phyloP scores from a whole-genome alignment of 2,113 vertebrate genomes.

The Pantherophis guttatus region DNA sequence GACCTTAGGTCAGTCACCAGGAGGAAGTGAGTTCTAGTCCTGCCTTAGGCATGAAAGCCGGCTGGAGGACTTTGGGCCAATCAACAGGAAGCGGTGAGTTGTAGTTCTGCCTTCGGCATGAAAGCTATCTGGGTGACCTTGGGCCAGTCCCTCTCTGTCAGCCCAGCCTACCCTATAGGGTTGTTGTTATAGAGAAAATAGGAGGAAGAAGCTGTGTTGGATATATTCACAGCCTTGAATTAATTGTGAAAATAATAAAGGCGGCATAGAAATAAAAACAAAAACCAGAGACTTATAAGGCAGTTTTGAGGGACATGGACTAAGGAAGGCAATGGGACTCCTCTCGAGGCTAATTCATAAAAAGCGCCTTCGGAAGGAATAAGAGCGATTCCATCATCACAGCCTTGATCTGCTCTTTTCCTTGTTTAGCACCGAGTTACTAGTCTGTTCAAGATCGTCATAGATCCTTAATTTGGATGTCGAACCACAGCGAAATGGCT shows the following conservation, averaged over 20 bases:
- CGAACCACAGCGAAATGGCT: not conserved
- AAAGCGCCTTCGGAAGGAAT: not conserved
- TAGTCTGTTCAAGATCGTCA: not conserved
- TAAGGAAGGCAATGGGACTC: not conserved
- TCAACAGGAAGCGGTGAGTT: no score
- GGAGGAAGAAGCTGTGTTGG: no score
- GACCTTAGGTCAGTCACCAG: no score
- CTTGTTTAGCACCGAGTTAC: not conserved
- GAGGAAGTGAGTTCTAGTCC: no score
- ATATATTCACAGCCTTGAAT: not conserved
- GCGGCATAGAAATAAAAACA: not conserved
- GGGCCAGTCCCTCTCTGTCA: not conserved
- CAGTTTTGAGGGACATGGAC: not conserved
- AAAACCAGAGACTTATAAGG: not conserved
- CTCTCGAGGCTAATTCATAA: not conserved
- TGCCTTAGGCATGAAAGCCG: not conserved
- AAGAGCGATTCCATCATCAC: not conserved
- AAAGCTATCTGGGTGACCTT: not conserved
- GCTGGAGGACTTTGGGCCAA: not conserved
- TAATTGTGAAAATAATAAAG: not conserved
- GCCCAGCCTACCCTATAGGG: not conserved
- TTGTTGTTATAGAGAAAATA: no score
- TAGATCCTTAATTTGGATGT: not conserved
- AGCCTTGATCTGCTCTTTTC: not conserved
- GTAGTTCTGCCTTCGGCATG: no score